Conservation (phyloP, 2,113 vertebrate genomes). For the Megaleporinus macrocephalus region DNA sequence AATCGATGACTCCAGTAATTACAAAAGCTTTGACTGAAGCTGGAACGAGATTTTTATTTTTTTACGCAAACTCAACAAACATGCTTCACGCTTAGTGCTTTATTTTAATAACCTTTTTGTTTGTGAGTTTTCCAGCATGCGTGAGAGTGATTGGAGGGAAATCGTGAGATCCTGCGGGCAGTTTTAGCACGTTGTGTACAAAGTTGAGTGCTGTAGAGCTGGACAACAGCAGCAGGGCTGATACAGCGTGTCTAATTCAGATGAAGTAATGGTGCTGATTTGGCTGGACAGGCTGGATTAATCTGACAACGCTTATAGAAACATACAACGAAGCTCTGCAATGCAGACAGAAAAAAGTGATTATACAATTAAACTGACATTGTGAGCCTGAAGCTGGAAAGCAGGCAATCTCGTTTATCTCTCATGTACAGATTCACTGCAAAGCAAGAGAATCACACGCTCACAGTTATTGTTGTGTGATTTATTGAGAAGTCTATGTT, state of each 20-base stretch:
- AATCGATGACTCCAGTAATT: constrained; percentile 54
- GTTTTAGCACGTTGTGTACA: background rate
- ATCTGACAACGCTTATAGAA: constrained; percentile 10
- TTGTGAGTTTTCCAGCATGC: background rate
- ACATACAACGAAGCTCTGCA: background rate
- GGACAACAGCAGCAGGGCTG: background rate
- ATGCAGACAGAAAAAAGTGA: background rate
- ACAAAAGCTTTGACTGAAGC: constrained; percentile 46
- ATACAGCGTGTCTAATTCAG: constrained; percentile 15
- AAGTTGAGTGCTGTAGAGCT: background rate
- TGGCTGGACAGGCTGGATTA: background rate
- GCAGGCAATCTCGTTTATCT: background rate
- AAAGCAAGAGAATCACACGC: background rate
- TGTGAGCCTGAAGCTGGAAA: background rate
- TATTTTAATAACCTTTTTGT: constrained; percentile 38
- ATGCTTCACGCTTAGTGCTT: constrained; percentile 49
- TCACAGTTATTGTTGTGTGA: no score
- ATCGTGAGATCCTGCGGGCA: constrained; percentile 1
- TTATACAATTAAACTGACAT: background rate
- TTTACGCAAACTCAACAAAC: constrained; percentile 38
- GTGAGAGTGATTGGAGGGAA: background rate
- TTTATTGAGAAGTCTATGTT: no score
- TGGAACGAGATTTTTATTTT: constrained; percentile 38
- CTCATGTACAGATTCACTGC: background rate
- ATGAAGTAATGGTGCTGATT: constrained; percentile 24